A percentile compares a stretch with the other conserved stretches of the same genome.
phyloP scores from a whole-genome alignment of 1,140 invertebrate species.

The Zaprionus kolodkinae region DNA sequence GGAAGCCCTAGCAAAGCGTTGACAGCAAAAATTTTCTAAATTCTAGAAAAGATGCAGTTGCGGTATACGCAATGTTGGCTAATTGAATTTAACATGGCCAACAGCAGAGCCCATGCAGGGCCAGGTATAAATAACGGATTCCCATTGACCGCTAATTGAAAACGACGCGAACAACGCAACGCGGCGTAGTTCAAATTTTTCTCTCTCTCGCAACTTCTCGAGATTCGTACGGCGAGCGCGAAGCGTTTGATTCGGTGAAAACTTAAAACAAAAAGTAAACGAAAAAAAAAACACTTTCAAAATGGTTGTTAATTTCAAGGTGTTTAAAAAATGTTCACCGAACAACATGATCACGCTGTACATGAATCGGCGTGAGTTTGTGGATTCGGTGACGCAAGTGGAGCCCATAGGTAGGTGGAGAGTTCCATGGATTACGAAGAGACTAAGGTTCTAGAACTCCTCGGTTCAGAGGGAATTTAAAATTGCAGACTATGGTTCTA shows the following conservation, averaged over 20 bases:
- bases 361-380: conserved; percentile 97
- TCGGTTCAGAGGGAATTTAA: too few species aligned
- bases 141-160: conserved; percentile 72
- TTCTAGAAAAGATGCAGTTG: conserved; percentile 42
- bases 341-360: conserved; percentile 98
- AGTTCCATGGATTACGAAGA: too few species aligned
- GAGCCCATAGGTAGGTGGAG: conserved; percentile 94
- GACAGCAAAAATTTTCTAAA: conserved; percentile 36
- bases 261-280: background rate
- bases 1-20: conserved; percentile 58
- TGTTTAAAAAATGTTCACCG: conserved; percentile 97
- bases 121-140: conserved; percentile 78
- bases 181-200: conserved; percentile 58
- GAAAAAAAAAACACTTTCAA: conserved; percentile 41
- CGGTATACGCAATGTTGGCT: conserved; percentile 35
- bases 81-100: conserved; percentile 68
- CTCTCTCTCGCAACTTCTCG: background rate
- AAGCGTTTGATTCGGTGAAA: conserved; percentile 30
- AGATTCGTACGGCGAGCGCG: conserved; percentile 36
- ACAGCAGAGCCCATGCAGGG: conserved; percentile 41
- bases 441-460: too few species aligned
- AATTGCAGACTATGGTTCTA: too few species aligned
- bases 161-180: conserved; percentile 65
- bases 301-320: conserved; percentile 95
- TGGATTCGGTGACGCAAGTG: conserved; percentile 96